A percentile compares a stretch with the other conserved stretches of the same genome.
Evolutionary conservation across 2,888 invertebrate species (phyloP).

Genomic region (Schrankia costaestrigalis): DNA sequence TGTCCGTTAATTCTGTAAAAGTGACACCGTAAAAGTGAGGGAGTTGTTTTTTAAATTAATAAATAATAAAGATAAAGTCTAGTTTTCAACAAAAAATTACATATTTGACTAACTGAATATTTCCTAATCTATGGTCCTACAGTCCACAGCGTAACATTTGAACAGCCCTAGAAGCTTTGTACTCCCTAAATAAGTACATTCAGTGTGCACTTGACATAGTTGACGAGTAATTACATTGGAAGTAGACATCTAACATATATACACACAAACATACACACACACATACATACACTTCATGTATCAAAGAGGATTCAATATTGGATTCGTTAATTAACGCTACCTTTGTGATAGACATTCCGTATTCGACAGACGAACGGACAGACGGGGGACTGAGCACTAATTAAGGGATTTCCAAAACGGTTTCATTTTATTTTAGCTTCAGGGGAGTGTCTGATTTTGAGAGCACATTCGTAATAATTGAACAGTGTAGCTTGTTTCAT

Average conservation of each 20-base stretch:
- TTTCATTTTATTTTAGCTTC: conserved; percentile 22
- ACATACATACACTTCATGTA: conserved; percentile 17
- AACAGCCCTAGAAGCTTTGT: conserved; percentile 42
- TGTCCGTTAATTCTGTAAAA: too few relatives aligned
- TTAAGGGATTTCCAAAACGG: conserved; percentile 38
- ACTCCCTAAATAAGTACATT: conserved; percentile 40
- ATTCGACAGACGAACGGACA: conserved; percentile 39
- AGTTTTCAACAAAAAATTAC: too few relatives aligned
- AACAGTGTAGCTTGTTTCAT: not conserved
- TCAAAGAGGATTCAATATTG: conserved; percentile 49
- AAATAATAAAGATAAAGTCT: too few relatives aligned
- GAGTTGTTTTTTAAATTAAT: too few relatives aligned
- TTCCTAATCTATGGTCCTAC: too few relatives aligned
- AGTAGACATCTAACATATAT: conserved; percentile 35
- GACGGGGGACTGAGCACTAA: conserved; percentile 37
- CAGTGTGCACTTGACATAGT: conserved; percentile 45
- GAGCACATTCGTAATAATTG: conserved; percentile 24
- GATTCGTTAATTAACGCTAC: conserved; percentile 56
- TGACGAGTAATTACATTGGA: conserved; percentile 54
- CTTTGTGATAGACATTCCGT: conserved; percentile 45
- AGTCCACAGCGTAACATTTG: conserved; percentile 14
- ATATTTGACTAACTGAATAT: too few relatives aligned
- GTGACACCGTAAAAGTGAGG: too few relatives aligned
- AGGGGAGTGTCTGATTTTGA: conserved; percentile 22
- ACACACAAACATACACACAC: conserved; percentile 2